phyloP scores from a whole-genome alignment of 2,113 vertebrate species.

The Synodontis membranacea region DNA sequence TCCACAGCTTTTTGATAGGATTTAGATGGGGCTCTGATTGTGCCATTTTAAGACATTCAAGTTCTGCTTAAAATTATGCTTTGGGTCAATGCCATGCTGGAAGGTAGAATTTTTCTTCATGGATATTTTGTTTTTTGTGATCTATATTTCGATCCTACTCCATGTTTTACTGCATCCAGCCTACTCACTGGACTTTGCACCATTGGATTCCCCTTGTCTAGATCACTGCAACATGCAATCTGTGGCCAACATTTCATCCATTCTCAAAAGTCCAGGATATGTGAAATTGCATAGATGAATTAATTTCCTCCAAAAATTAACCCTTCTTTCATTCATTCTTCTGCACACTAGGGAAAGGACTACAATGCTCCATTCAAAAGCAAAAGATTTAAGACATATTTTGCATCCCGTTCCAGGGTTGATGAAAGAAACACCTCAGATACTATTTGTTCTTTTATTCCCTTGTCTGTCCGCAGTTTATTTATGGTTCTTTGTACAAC shows the following conservation, averaged over 20 bases:
- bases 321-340: not conserved
- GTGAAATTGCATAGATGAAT: too few species aligned
- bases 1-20: not conserved
- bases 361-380: not conserved
- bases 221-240: too few species aligned
- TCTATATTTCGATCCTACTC: too few species aligned
- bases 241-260: too few species aligned
- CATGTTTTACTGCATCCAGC: too few species aligned
- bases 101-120: not conserved
- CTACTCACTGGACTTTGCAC: too few species aligned
- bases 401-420: not conserved
- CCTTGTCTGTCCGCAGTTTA: not conserved
- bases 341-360: not conserved
- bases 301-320: not conserved
- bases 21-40: not conserved
- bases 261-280: too few species aligned
- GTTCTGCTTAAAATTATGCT: not conserved
- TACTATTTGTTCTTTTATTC: not conserved
- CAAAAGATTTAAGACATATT: not conserved
- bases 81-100: not conserved
- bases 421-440: conserved; percentile 7
- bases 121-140: not conserved
- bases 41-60: not conserved
- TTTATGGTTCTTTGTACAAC: conserved; percentile 5
- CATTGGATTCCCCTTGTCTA: too few species aligned